A percentile compares a stretch with the other conserved stretches of the same genome.
phyloP scores from a whole-genome alignment of 2,888 invertebrate species.

The Ormyrus nitidulus region DNA sequence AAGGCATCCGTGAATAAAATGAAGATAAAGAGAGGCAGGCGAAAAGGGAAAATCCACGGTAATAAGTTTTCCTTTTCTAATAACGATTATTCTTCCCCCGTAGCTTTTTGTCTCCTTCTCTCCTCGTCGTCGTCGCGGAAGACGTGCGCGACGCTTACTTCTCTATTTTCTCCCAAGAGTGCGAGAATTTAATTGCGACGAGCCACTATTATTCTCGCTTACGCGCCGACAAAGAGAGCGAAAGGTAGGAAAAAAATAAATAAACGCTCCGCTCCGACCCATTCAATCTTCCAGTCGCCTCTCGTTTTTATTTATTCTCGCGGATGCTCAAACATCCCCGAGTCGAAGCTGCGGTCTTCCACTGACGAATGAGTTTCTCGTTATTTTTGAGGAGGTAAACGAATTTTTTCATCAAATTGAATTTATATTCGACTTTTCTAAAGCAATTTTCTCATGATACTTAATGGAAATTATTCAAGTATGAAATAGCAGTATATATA shows the following conservation, averaged over 20 bases:
- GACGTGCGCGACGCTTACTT: conserved; percentile 23
- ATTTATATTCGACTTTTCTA: no score
- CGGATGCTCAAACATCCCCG: conserved; percentile 24
- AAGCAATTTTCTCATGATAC: no score
- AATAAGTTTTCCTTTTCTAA: conserved; percentile 56
- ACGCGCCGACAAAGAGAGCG: conserved; percentile 19
- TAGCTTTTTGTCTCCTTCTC: conserved; percentile 40
- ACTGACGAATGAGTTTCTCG: neutral
- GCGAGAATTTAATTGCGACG: conserved; percentile 57
- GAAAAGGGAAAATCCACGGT: conserved; percentile 47
- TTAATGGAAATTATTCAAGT: no score
- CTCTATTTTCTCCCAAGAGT: conserved; percentile 45
- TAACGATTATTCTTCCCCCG: conserved; percentile 54
- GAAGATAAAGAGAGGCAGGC: conserved; percentile 32
- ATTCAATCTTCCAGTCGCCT: conserved; percentile 36
- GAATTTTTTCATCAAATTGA: no score
- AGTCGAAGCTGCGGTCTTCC: neutral
- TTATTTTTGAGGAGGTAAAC: no score
- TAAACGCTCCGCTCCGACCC: conserved; percentile 26
- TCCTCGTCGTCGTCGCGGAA: neutral
- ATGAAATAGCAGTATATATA: no score
- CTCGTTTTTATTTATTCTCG: conserved; percentile 22
- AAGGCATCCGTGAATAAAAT: conserved; percentile 32
- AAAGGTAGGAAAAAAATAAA: neutral
- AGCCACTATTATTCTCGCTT: conserved; percentile 55